Conservation (phyloP, 2,113 vertebrate species). For the Corythoichthys haematopterus region DNA sequence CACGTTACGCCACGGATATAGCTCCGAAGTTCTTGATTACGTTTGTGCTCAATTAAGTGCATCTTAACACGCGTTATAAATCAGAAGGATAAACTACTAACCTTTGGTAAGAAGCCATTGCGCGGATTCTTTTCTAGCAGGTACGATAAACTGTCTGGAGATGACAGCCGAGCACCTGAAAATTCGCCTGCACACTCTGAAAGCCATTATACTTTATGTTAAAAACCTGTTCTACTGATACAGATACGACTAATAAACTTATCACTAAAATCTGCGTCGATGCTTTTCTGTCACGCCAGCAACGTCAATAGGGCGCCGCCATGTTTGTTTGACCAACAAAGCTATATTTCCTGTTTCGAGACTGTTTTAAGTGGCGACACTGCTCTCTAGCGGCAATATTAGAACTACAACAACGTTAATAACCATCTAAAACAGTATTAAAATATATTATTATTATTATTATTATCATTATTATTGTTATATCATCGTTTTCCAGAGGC, state of each 20-base stretch:
- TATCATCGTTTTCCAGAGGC: too few species aligned
- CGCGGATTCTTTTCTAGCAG: slow-evolving; percentile 33
- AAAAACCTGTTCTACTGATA: background rate
- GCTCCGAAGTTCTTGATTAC: background rate
- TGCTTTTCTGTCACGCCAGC: slow-evolving; percentile 45
- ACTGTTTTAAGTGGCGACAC: slow-evolving; percentile 9
- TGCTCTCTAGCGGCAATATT: slow-evolving; percentile 44
- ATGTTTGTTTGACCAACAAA: slow-evolving; percentile 59
- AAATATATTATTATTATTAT: too few species aligned
- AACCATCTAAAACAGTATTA: too few species aligned
- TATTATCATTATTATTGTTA: too few species aligned
- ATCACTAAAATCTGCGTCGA: background rate
- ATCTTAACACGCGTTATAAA: background rate
- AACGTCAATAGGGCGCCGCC: slow-evolving; percentile 47
- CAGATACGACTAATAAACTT: background rate
- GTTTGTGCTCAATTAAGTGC: background rate
- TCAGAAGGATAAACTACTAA: slow-evolving; percentile 12
- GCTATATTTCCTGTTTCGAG: slow-evolving; percentile 27
- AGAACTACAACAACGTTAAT: background rate
- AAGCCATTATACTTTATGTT: slow-evolving; percentile 43
- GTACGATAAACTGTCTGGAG: slow-evolving; percentile 5
- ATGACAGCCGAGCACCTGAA: slow-evolving; percentile 22
- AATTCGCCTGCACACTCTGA: slow-evolving; percentile 41
- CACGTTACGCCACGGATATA: background rate
- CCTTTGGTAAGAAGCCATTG: slow-evolving; percentile 48